Evolutionary conservation across 2,888 invertebrate genomes (phyloP).

Genomic region (Operophtera brumata): DNA sequence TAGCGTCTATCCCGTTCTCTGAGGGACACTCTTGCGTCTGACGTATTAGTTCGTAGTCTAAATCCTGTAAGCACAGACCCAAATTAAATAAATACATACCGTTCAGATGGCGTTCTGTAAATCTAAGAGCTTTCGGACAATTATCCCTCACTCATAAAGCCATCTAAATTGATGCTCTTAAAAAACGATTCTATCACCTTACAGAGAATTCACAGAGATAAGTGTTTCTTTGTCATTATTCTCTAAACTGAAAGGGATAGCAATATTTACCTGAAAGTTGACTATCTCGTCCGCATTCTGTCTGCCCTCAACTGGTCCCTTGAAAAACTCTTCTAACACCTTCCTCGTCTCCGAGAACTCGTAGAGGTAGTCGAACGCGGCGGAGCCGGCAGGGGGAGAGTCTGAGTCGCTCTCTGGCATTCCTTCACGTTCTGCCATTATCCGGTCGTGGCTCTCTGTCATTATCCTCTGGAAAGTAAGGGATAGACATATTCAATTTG

Average conservation of each 20-base stretch:
- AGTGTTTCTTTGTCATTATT: not conserved
- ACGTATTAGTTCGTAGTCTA: constrained; percentile 89
- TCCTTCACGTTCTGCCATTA: constrained; percentile 66
- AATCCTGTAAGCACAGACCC: constrained; percentile 71
- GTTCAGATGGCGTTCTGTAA: too few species aligned
- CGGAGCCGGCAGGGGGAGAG: constrained; percentile 67
- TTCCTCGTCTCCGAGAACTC: constrained; percentile 96
- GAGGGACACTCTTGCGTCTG: constrained; percentile 75
- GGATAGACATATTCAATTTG: not conserved
- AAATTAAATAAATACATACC: not conserved
- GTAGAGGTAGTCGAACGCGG: constrained; percentile 93
- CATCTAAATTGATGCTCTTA: too few species aligned
- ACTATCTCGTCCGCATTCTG: constrained; percentile 68
- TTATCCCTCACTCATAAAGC: too few species aligned
- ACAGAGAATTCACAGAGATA: too few species aligned
- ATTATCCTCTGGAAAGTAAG: constrained; percentile 61
- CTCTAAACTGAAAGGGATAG: not conserved
- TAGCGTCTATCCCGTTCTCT: constrained; percentile 31
- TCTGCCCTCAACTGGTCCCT: constrained; percentile 83
- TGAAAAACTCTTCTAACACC: constrained; percentile 95
- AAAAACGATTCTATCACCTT: too few species aligned
- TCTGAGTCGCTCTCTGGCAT: constrained; percentile 67
- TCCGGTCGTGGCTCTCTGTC: constrained; percentile 71
- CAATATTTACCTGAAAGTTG: constrained; percentile 63
- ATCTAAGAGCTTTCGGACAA: too few species aligned